Percentiles rank a stretch among this genome's conserved stretches.
Conservation (phyloP, 2,797 vertebrate species). For the Tachyglossus aculeatus region DNA sequence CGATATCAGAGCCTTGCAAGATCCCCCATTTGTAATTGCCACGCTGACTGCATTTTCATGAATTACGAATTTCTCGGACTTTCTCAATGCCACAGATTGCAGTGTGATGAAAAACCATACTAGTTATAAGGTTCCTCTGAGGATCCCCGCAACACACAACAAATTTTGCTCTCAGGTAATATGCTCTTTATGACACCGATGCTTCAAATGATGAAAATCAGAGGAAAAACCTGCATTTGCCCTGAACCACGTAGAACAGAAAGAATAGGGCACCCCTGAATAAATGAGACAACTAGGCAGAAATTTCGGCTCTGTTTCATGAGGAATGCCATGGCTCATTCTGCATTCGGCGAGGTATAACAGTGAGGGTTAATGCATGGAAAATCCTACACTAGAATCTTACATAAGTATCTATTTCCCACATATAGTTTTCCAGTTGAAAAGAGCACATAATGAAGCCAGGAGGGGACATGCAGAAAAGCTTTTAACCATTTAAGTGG, state of each 20-base stretch:
- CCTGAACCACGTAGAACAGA: not conserved
- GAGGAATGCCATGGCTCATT: constrained; percentile 34
- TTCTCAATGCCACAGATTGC: not conserved
- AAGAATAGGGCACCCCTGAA: constrained; percentile 3
- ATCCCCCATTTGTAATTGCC: too few relatives aligned
- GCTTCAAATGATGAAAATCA: not conserved
- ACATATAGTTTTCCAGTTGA: constrained; percentile 22
- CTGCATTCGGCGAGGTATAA: constrained; percentile 38
- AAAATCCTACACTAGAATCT: constrained; percentile 51
- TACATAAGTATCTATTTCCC: constrained; percentile 30
- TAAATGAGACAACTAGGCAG: constrained; percentile 19
- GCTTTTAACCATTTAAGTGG: constrained; percentile 21
- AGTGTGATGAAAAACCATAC: not conserved
- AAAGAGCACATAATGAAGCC: constrained; percentile 12
- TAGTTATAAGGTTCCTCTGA: not conserved
- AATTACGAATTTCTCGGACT: not conserved
- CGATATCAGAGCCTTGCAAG: not conserved
- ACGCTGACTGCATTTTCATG: not conserved
- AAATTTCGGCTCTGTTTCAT: constrained; percentile 35
- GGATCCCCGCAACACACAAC: constrained; percentile 15
- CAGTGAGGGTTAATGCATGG: constrained; percentile 24
- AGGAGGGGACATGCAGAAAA: constrained; percentile 14
- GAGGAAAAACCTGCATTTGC: constrained; percentile 15
- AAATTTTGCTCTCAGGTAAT: constrained; percentile 14
- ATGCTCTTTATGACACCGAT: constrained; percentile 13